phyloP scores from a whole-genome alignment of 2,888 invertebrate species.

The Oscheius sp. region DNA sequence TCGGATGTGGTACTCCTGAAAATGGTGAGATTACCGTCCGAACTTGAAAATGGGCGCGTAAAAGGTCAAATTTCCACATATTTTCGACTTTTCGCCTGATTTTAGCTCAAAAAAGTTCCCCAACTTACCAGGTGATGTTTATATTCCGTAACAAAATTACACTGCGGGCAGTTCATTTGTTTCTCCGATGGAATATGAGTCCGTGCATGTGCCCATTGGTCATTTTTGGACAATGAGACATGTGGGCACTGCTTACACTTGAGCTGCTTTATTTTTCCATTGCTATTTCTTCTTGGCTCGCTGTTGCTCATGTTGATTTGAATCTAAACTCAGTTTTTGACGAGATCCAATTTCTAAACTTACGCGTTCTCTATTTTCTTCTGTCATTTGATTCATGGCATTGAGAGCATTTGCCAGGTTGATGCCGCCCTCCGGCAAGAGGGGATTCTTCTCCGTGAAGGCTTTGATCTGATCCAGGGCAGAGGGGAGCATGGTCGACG shows the following conservation, averaged over 20 bases:
- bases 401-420: constrained; percentile 49
- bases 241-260: constrained; percentile 92
- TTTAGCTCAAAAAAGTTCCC: too few relatives aligned
- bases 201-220: constrained; percentile 91
- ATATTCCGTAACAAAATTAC: constrained; percentile 97
- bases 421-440: constrained; percentile 44
- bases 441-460: constrained; percentile 79
- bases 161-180: constrained; percentile 87
- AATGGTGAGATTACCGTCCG: constrained; percentile 1
- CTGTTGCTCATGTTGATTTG: constrained; percentile 32
- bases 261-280: constrained; percentile 81
- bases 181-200: constrained; percentile 92
- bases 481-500: constrained; percentile 38
- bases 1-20: constrained; percentile 88
- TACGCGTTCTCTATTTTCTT: constrained; percentile 74
- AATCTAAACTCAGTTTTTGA: background rate
- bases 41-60: background rate
- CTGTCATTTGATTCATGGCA: constrained; percentile 44
- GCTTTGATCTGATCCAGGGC: constrained; percentile 68
- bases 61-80: too few relatives aligned
- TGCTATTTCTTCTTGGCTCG: constrained; percentile 50
- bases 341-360: constrained; percentile 11
- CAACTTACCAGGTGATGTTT: constrained; percentile 86
- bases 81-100: too few relatives aligned
- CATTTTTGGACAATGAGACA: constrained; percentile 84